These are phyloP conservation scores for Bembecia ichneumoniformis DNA, from an alignment of 2,888 invertebrate genomes.

Conservation along the genomic window DNA sequence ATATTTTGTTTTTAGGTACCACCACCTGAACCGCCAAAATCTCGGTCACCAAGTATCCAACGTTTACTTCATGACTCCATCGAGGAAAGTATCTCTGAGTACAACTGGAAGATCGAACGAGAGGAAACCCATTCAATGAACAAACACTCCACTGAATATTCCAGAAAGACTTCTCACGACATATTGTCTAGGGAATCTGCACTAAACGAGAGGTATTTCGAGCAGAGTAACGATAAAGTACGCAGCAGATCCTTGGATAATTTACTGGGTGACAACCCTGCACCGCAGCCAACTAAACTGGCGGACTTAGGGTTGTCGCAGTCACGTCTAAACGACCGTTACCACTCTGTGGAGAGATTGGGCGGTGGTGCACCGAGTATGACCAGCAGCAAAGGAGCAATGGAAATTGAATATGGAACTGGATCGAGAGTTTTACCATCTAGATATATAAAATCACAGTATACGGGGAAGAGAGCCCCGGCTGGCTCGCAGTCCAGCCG, in stretches of 20 bases:
- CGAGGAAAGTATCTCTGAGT: conserved; percentile 53
- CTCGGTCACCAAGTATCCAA: conserved; percentile 61
- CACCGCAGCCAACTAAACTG: conserved; percentile 74
- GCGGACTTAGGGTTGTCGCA: conserved; percentile 86
- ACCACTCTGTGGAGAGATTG: conserved; percentile 86
- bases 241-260: conserved; percentile 87
- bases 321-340: conserved; percentile 89
- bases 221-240: conserved; percentile 78
- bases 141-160: conserved; percentile 41
- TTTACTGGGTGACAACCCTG: conserved; percentile 78
- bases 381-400: conserved; percentile 69
- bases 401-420: conserved; percentile 79
- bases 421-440: conserved; percentile 72
- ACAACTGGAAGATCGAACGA: conserved; percentile 60
- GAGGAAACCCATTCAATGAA: conserved; percentile 31
- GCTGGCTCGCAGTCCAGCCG: conserved; percentile 90
- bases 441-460: conserved; percentile 87
- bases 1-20: conserved; percentile 56
- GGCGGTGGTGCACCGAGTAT: conserved; percentile 77
- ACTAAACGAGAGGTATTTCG: conserved; percentile 90
- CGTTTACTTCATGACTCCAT: conserved; percentile 58
- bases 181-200: conserved; percentile 86
- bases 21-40: conserved; percentile 78
- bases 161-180: conserved; percentile 82
- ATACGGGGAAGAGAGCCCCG: conserved; percentile 83